Evolutionary conservation across 2,888 invertebrate species (phyloP).

Genomic region (Sinohyriopsis cumingii): DNA sequence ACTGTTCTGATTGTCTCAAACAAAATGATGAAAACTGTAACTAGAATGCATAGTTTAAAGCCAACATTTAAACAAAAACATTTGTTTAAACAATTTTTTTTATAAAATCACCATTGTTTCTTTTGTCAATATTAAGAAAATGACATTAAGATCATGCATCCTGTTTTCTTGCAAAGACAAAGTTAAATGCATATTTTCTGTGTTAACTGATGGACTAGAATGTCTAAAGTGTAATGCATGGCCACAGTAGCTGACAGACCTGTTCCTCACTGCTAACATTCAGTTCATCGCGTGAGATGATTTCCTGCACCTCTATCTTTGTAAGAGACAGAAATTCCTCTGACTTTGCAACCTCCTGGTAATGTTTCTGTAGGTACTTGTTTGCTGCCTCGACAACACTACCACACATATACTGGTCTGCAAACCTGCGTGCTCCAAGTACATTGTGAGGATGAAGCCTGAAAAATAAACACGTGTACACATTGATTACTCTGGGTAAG

Average conservation of each 20-base stretch:
- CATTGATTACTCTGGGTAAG: neutral
- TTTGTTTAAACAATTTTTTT: too few relatives aligned
- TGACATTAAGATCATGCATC: too few relatives aligned
- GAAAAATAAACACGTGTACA: slow-evolving; percentile 40
- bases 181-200: too few relatives aligned
- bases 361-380: slow-evolving; percentile 86
- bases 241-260: slow-evolving; percentile 61
- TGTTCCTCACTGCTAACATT: slow-evolving; percentile 85
- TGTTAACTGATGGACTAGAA: too few relatives aligned
- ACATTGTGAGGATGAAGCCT: slow-evolving; percentile 87
- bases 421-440: slow-evolving; percentile 85
- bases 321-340: slow-evolving; percentile 83
- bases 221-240: too few relatives aligned
- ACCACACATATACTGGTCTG: slow-evolving; percentile 83
- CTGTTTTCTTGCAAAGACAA: too few relatives aligned
- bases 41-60: too few relatives aligned
- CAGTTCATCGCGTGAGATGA: slow-evolving; percentile 84
- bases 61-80: too few relatives aligned
- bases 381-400: slow-evolving; percentile 83
- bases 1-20: too few relatives aligned
- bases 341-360: slow-evolving; percentile 82
- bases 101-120: too few relatives aligned
- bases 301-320: slow-evolving; percentile 79
- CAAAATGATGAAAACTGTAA: too few relatives aligned
- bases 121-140: too few relatives aligned